Evolutionary conservation across 2,888 invertebrate genomes (phyloP).

Genomic region (Oligia fasciuncula): DNA sequence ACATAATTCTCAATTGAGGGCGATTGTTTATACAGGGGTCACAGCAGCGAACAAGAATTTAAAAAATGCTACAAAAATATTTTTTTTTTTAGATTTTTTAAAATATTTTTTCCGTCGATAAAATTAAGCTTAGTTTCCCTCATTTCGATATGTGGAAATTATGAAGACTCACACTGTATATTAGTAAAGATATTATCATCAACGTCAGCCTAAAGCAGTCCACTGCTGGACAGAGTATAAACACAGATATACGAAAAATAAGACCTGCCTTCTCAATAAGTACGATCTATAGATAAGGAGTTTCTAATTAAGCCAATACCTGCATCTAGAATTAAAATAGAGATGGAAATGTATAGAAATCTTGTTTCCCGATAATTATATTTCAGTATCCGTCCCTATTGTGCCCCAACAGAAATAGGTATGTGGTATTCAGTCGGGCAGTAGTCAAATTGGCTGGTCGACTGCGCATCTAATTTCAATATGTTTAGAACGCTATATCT

Average conservation of each 20-base stretch:
- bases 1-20: too few relatives aligned
- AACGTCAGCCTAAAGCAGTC: too few relatives aligned
- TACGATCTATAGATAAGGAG: background rate
- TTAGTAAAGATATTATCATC: too few relatives aligned
- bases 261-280: background rate
- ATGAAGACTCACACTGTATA: too few relatives aligned
- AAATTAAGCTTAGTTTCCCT: too few relatives aligned
- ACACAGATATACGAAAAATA: background rate
- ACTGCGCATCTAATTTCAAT: background rate
- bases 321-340: conserved; percentile 1
- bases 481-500: background rate
- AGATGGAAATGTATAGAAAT: conserved; percentile 2
- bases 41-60: too few relatives aligned
- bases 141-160: too few relatives aligned
- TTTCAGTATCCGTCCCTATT: conserved; percentile 21
- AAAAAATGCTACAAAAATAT: too few relatives aligned
- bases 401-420: conserved; percentile 9
- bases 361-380: conserved; percentile 34
- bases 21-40: too few relatives aligned
- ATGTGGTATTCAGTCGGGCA: conserved; percentile 6
- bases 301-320: conserved; percentile 9
- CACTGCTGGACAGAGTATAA: too few relatives aligned
- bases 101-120: too few relatives aligned
- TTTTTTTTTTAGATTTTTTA: too few relatives aligned
- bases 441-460: conserved; percentile 39